These are phyloP conservation scores for Tyrophagus putrescentiae DNA, from an alignment of 1,140 invertebrate genomes.

Conservation along the genomic window DNA sequence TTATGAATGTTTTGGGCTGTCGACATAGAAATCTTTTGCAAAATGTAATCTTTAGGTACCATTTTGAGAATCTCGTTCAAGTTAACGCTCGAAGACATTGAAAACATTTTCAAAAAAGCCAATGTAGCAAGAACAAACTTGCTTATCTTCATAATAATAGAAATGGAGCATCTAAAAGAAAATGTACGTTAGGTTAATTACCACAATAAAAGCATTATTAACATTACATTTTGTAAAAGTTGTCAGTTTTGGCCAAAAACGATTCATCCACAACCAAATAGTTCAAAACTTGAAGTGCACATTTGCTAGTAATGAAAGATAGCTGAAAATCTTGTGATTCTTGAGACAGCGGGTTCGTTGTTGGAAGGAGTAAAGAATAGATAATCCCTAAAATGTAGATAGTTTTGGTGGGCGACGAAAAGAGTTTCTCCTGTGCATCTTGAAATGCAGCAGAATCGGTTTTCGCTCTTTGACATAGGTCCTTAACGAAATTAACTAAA, in stretches of 20 bases:
- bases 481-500: slow-evolving; percentile 13
- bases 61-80: slow-evolving; percentile 55
- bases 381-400: slow-evolving; percentile 52
- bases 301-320: slow-evolving; percentile 70
- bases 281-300: slow-evolving; percentile 62
- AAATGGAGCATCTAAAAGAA: slow-evolving; percentile 52
- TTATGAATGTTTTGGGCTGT: slow-evolving; percentile 52
- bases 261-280: slow-evolving; percentile 63
- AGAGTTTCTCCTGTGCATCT: slow-evolving; percentile 39
- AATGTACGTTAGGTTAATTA: slow-evolving; percentile 10
- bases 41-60: slow-evolving; percentile 53
- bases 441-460: background rate
- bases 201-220: background rate
- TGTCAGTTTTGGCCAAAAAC: slow-evolving; percentile 64
- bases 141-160: slow-evolving; percentile 68
- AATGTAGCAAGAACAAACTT: slow-evolving; percentile 71
- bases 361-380: slow-evolving; percentile 81
- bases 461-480: slow-evolving; percentile 8
- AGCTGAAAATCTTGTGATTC: slow-evolving; percentile 70
- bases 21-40: slow-evolving; percentile 54
- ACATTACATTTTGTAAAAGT: slow-evolving; percentile 51
- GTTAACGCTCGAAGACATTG: slow-evolving; percentile 39
- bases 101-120: slow-evolving; percentile 39
- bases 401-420: slow-evolving; percentile 55
- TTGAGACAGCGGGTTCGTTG: slow-evolving; percentile 61